Evolutionary conservation across 2,113 vertebrate species (phyloP).

Genomic region (Sorex araneus): DNA sequence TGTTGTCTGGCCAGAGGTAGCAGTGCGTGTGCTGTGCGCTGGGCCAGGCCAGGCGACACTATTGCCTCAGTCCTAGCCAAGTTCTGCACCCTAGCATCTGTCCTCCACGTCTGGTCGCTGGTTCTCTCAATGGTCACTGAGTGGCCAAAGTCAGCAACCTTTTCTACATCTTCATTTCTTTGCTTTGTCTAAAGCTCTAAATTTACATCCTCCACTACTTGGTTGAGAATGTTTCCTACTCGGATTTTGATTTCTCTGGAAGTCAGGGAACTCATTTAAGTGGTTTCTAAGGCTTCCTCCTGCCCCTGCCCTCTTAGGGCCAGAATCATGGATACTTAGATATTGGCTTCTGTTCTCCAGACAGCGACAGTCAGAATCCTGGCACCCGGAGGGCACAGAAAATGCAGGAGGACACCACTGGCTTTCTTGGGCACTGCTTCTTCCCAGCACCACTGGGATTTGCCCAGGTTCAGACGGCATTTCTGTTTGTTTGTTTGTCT

Average conservation of each 20-base stretch:
- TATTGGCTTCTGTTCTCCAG: slow-evolving; percentile 15
- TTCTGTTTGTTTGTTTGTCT: background rate
- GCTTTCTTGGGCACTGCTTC: background rate
- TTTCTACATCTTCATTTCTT: background rate
- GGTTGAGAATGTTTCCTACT: slow-evolving; percentile 9
- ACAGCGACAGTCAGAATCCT: background rate
- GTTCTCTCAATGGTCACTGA: background rate
- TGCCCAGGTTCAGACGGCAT: background rate
- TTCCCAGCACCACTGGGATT: background rate
- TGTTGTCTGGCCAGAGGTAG: slow-evolving; percentile 23
- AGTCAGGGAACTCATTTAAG: background rate
- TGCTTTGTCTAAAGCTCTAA: background rate
- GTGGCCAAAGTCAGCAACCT: background rate
- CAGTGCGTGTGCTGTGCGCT: no score
- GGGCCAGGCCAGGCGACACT: rapidly evolving
- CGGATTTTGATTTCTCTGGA: slow-evolving; percentile 25
- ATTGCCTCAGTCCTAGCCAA: rapidly evolving
- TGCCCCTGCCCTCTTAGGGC: background rate
- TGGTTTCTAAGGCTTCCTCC: background rate
- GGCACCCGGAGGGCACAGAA: no score
- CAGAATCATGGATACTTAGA: background rate
- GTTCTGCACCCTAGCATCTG: background rate
- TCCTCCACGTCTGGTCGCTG: no score
- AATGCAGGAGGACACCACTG: background rate
- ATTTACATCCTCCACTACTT: background rate